Conservation (phyloP, 2,888 invertebrate species). For the Leucozona laternaria region DNA sequence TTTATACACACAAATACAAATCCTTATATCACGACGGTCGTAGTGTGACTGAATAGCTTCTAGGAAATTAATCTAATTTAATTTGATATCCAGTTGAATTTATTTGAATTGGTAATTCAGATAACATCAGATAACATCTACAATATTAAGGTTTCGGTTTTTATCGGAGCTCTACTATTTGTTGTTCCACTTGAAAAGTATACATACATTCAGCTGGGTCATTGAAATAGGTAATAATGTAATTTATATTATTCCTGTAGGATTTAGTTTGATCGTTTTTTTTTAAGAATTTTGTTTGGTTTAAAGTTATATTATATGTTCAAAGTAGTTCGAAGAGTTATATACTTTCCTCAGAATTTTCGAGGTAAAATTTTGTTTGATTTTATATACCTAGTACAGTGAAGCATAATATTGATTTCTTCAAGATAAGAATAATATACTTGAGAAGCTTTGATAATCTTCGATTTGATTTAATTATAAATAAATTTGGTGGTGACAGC, state of each 20-base stretch:
- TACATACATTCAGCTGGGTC: not conserved
- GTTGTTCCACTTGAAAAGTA: conserved; percentile 7
- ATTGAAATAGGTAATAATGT: not conserved
- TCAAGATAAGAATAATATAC: no score
- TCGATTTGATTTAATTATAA: no score
- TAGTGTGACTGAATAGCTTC: conserved; percentile 34
- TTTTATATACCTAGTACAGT: no score
- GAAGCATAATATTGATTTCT: no score
- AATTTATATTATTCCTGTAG: not conserved
- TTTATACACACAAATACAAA: not conserved
- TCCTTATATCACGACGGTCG: conserved; percentile 14
- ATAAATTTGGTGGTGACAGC: no score
- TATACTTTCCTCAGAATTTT: no score
- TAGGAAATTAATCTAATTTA: conserved; percentile 53
- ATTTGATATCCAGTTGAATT: conserved; percentile 34
- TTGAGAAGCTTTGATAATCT: no score
- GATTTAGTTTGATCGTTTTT: not conserved
- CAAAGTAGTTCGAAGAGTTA: no score
- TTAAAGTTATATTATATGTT: no score
- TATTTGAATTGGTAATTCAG: conserved; percentile 34
- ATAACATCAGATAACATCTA: conserved; percentile 42
- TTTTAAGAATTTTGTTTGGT: no score
- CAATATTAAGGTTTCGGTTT: conserved; percentile 18
- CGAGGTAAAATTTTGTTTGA: no score
- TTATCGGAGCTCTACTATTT: conserved; percentile 22